A percentile compares a stretch with the other conserved stretches of the same genome.
Conservation (phyloP, 2,888 invertebrate species). For the Agrochola lota region DNA sequence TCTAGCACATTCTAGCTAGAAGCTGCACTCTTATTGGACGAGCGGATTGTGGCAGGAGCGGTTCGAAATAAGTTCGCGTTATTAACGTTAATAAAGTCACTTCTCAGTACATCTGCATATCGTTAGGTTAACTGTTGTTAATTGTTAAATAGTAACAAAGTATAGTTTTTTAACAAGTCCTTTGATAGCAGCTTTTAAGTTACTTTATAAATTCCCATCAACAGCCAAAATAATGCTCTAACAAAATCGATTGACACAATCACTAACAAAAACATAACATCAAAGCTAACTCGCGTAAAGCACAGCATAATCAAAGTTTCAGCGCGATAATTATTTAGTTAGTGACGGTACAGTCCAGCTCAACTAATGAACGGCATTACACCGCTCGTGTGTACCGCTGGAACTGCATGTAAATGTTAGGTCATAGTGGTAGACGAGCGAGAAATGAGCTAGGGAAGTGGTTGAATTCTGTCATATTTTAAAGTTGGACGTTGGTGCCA, state of each 20-base stretch:
- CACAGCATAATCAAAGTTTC: slow-evolving; percentile 58
- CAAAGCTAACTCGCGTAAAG: slow-evolving; percentile 29
- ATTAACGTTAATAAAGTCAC: background rate
- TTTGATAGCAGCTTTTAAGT: no score
- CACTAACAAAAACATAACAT: slow-evolving; percentile 30
- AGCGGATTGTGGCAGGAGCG: no score
- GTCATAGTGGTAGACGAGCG: slow-evolving; percentile 31
- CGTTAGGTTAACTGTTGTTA: no score
- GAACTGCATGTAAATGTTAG: slow-evolving; percentile 25
- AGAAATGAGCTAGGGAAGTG: slow-evolving; percentile 3
- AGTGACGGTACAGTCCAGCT: slow-evolving; percentile 45
- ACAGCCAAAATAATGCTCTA: background rate
- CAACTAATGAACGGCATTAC: slow-evolving; percentile 59
- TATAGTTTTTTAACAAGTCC: no score
- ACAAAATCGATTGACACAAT: slow-evolving; percentile 30
- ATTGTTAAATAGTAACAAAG: no score
- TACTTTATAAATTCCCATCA: background rate
- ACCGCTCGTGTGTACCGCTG: slow-evolving; percentile 38
- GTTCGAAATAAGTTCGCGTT: no score
- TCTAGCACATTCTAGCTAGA: no score
- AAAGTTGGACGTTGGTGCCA: background rate
- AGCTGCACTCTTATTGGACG: no score
- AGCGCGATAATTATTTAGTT: slow-evolving; percentile 64
- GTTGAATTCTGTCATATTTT: background rate
- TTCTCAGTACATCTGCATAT: background rate